These are phyloP conservation scores for Thermophis baileyi DNA, from an alignment of 2,113 vertebrate species.

Conservation along the genomic window DNA sequence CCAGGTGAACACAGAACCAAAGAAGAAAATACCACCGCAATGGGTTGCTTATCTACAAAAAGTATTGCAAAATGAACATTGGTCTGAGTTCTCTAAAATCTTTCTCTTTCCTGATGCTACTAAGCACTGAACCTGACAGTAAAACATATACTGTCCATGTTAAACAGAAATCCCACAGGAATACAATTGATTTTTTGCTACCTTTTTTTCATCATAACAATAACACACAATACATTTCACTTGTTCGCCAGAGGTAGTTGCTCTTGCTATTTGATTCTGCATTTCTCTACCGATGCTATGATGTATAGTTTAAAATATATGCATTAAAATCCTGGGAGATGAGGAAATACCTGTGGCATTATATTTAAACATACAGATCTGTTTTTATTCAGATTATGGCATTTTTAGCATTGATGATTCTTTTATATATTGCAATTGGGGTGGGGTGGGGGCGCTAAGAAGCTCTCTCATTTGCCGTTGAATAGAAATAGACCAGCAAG, in stretches of 20 bases:
- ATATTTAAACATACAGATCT: not conserved
- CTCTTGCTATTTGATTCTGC: not conserved
- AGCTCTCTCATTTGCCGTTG: not conserved
- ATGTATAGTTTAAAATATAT: not conserved
- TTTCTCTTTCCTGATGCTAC: not conserved
- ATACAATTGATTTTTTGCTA: not conserved
- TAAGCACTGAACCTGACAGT: not conserved
- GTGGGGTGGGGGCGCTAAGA: not conserved
- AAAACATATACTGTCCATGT: not conserved
- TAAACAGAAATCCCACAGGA: not conserved
- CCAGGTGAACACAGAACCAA: not conserved
- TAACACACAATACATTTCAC: not conserved
- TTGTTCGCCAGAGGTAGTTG: not conserved
- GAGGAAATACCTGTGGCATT: not conserved
- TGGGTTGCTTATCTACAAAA: not conserved
- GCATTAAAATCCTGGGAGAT: not conserved
- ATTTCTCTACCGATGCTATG: not conserved
- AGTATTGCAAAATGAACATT: not conserved
- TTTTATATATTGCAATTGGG: not conserved
- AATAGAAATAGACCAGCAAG: not conserved
- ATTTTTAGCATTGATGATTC: not conserved
- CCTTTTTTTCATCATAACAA: not conserved
- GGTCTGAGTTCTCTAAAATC: not conserved
- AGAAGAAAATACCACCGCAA: not conserved
- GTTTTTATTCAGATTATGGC: not conserved